Conservation (phyloP, 2,113 vertebrate genomes). For the Marmota flaviventris region DNA sequence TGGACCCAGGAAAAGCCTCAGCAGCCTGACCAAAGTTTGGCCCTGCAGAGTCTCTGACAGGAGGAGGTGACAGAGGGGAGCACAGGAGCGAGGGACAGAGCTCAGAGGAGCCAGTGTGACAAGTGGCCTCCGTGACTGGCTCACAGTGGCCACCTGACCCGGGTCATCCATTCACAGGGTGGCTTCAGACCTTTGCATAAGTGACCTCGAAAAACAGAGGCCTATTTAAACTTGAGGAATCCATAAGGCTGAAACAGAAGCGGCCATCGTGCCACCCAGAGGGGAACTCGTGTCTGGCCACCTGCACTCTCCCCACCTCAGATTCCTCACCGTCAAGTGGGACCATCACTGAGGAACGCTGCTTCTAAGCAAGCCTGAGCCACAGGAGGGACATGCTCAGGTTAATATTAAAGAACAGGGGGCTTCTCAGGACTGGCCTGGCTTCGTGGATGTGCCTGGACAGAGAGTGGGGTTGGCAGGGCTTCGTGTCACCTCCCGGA, state of each 20-base stretch:
- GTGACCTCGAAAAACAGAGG: neutral
- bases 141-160: neutral
- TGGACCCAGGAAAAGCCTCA: neutral
- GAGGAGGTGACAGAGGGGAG: neutral
- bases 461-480: neutral
- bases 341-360: neutral
- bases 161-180: neutral
- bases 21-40: neutral
- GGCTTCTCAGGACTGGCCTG: neutral
- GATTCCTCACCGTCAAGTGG: neutral
- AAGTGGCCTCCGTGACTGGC: neutral
- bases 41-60: neutral
- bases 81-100: neutral
- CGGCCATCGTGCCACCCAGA: neutral
- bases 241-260: neutral
- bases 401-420: neutral
- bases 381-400: neutral
- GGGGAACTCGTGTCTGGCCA: neutral
- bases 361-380: neutral
- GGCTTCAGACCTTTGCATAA: neutral
- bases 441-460: neutral
- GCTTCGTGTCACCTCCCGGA: neutral
- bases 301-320: neutral
- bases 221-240: neutral
- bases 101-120: fast-evolving